Evolutionary conservation across 2,888 invertebrate genomes (phyloP).

Genomic region (Cheilosia grossa): DNA sequence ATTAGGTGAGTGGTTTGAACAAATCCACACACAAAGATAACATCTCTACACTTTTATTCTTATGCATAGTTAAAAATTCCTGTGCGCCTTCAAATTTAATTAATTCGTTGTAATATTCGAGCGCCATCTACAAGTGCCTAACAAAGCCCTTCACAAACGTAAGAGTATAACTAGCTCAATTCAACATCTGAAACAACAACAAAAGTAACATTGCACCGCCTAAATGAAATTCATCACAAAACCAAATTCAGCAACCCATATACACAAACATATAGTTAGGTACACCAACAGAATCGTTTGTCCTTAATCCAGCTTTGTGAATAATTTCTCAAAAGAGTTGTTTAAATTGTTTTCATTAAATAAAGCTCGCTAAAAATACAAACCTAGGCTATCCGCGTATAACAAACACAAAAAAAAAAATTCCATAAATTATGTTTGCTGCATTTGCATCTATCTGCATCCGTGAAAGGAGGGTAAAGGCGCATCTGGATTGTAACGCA

Average conservation of each 20-base stretch:
- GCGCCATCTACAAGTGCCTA: no score
- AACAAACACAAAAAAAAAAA: constrained; percentile 51
- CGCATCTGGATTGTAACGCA: constrained; percentile 60
- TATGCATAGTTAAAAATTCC: no score
- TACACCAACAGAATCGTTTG: not conserved
- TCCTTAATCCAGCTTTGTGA: constrained; percentile 12
- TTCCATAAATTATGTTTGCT: constrained; percentile 64
- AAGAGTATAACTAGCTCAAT: no score
- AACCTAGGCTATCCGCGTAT: constrained; percentile 21
- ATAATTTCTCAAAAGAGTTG: constrained; percentile 41
- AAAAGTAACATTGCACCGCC: not conserved
- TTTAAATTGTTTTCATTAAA: constrained; percentile 61
- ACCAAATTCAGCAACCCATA: not conserved
- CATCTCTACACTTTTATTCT: no score
- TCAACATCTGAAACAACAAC: no score
- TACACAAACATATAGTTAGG: no score
- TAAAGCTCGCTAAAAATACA: constrained; percentile 32
- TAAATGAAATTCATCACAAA: not conserved
- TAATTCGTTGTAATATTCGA: no score
- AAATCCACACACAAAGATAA: no score
- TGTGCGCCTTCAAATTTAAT: no score
- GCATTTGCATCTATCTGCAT: constrained; percentile 70
- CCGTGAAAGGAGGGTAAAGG: constrained; percentile 9
- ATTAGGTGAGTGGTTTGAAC: no score
- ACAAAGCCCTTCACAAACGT: no score